A percentile compares a stretch with the other conserved stretches of the same genome.
Evolutionary conservation across 2,113 vertebrate genomes (phyloP).

Genomic region (Trochalopteron elliotii): DNA sequence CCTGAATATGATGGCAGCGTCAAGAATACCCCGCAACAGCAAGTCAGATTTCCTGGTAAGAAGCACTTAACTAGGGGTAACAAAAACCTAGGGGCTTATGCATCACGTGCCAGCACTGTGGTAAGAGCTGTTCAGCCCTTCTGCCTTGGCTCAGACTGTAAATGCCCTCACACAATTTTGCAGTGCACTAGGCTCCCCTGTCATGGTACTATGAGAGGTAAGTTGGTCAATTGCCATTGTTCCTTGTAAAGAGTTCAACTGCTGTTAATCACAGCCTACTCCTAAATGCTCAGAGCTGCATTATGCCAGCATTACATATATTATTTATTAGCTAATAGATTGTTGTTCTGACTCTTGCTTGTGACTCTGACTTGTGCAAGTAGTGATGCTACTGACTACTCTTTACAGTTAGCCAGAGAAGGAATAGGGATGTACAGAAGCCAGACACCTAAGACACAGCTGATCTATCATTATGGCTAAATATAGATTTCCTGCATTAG

Average conservation of each 20-base stretch:
- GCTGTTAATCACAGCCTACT: neutral
- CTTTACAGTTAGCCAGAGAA: neutral
- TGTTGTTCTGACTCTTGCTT: slow-evolving; percentile 8
- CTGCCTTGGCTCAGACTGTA: accelerated
- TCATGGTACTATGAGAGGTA: neutral
- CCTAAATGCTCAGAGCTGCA: neutral
- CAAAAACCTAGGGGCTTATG: neutral
- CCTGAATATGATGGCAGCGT: neutral
- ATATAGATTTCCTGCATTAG: neutral
- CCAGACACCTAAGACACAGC: slow-evolving; percentile 21
- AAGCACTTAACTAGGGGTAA: neutral
- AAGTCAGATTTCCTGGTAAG: neutral
- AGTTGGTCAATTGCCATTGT: neutral
- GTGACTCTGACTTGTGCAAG: too few species aligned
- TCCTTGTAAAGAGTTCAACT: neutral
- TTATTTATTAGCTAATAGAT: slow-evolving; percentile 45
- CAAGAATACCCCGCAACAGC: neutral
- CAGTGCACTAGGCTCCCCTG: neutral
- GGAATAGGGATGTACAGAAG: neutral
- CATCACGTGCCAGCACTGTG: accelerated
- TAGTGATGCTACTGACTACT: neutral
- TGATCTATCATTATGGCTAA: slow-evolving; percentile 7
- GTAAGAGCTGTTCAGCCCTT: neutral
- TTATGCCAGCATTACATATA: neutral
- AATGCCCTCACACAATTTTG: neutral